These are phyloP conservation scores for Odontesthes bonariensis DNA, from an alignment of 2,113 vertebrate genomes.

Conservation along the genomic window DNA sequence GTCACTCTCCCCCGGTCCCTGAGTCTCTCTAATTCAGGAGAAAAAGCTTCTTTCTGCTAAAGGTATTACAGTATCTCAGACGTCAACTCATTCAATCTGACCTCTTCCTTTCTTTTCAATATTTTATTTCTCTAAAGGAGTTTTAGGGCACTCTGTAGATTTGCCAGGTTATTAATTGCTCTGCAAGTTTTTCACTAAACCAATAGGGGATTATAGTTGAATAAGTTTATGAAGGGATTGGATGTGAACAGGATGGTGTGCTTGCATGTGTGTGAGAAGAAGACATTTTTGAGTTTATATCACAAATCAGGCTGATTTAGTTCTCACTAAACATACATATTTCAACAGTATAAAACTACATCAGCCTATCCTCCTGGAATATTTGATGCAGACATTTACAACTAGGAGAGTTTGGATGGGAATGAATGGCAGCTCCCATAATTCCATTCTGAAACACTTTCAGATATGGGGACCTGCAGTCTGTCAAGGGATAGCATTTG, in stretches of 20 bases:
- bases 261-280: slow-evolving; percentile 18
- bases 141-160: slow-evolving; percentile 58
- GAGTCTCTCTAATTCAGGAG: slow-evolving; percentile 44
- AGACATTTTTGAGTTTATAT: slow-evolving; percentile 25
- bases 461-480: slow-evolving; percentile 6
- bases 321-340: slow-evolving; percentile 1
- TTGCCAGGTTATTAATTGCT: slow-evolving; percentile 75
- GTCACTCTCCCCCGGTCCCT: slow-evolving; percentile 41
- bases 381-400: not conserved
- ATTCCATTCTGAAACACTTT: slow-evolving; percentile 11
- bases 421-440: slow-evolving; percentile 12
- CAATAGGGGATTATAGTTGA: slow-evolving; percentile 72
- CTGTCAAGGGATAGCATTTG: slow-evolving; percentile 36
- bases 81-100: slow-evolving; percentile 49
- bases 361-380: not conserved
- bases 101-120: slow-evolving; percentile 48
- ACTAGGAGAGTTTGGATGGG: not conserved
- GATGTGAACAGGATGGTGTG: slow-evolving; percentile 25
- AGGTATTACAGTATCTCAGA: slow-evolving; percentile 64
- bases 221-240: slow-evolving; percentile 62
- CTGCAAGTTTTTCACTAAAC: slow-evolving; percentile 70
- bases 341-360: not conserved
- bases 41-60: slow-evolving; percentile 48
- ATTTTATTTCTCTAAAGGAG: slow-evolving; percentile 45
- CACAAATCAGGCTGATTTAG: not conserved